Evolutionary conservation across 2,113 vertebrate species (phyloP).

Genomic region (Coryphaenoides rupestris): DNA sequence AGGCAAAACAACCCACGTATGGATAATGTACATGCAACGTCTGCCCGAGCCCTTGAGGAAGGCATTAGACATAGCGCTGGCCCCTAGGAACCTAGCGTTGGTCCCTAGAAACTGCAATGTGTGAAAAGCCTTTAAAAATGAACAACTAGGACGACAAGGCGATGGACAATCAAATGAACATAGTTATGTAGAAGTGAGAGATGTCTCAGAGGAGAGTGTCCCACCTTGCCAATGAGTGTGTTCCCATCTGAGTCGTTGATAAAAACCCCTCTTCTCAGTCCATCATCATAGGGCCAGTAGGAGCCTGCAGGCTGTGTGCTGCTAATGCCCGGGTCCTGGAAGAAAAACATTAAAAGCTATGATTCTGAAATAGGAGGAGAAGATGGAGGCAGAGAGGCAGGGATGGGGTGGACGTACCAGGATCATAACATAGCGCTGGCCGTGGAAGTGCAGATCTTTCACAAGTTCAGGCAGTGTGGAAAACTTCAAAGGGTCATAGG

Average conservation of each 20-base stretch:
- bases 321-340: conserved; percentile 84
- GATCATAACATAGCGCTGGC: conserved; percentile 78
- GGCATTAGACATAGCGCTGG: too few relatives aligned
- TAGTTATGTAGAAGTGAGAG: too few relatives aligned
- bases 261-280: conserved; percentile 77
- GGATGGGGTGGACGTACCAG: conserved; percentile 66
- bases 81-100: too few relatives aligned
- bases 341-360: not conserved
- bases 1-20: not conserved
- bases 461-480: conserved; percentile 77
- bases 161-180: too few relatives aligned
- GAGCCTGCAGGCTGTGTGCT: conserved; percentile 73
- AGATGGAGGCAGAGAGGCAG: too few relatives aligned
- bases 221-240: conserved; percentile 80
- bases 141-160: too few relatives aligned
- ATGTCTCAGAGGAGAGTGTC: not conserved
- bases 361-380: not conserved
- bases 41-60: too few relatives aligned
- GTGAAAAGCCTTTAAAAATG: too few relatives aligned
- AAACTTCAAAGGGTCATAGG: conserved; percentile 69
- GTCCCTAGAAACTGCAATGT: too few relatives aligned
- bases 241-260: conserved; percentile 78
- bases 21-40: too few relatives aligned
- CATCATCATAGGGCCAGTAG: conserved; percentile 85
- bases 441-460: conserved; percentile 69